Percentiles rank a stretch among this genome's conserved stretches.
Evolutionary conservation across 2,888 invertebrate species (phyloP).

Genomic region (Pegoplata infirma): DNA sequence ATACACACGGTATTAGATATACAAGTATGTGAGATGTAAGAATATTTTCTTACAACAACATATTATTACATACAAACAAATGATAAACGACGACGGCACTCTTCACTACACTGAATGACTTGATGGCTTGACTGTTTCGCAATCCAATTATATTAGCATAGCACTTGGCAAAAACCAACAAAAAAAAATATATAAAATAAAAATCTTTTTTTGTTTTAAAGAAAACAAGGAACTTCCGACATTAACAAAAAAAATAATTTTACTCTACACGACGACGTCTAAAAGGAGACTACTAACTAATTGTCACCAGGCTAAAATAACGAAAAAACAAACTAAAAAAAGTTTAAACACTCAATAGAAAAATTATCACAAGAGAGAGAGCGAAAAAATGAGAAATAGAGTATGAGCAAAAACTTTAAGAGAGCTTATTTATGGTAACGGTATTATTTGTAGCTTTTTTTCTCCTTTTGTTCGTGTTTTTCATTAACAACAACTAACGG

Average conservation of each 20-base stretch:
- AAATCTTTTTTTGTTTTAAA: slow-evolving; percentile 17
- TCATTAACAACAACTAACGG: slow-evolving; percentile 68
- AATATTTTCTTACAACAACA: slow-evolving; percentile 37
- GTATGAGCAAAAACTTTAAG: slow-evolving; percentile 57
- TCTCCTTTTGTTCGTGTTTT: too few relatives aligned
- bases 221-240: slow-evolving; percentile 48
- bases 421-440: slow-evolving; percentile 28
- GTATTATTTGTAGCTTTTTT: slow-evolving; percentile 43
- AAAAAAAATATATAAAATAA: slow-evolving; percentile 22
- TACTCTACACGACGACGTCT: slow-evolving; percentile 68
- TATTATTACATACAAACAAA: not conserved
- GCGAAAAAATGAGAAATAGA: slow-evolving; percentile 46
- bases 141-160: slow-evolving; percentile 60
- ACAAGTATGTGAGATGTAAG: slow-evolving; percentile 21
- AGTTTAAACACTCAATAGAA: not conserved
- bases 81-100: not conserved
- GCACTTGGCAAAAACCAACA: slow-evolving; percentile 45
- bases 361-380: slow-evolving; percentile 45
- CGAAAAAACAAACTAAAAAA: slow-evolving; percentile 17
- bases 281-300: slow-evolving; percentile 68
- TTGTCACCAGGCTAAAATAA: slow-evolving; percentile 55
- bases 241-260: slow-evolving; percentile 34
- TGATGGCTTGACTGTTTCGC: slow-evolving; percentile 48
- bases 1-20: not conserved
- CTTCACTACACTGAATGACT: slow-evolving; percentile 27